Percentiles rank a stretch among this genome's conserved stretches.
Conservation (phyloP, 2,888 invertebrate species). For the Polydrusus cervinus region DNA sequence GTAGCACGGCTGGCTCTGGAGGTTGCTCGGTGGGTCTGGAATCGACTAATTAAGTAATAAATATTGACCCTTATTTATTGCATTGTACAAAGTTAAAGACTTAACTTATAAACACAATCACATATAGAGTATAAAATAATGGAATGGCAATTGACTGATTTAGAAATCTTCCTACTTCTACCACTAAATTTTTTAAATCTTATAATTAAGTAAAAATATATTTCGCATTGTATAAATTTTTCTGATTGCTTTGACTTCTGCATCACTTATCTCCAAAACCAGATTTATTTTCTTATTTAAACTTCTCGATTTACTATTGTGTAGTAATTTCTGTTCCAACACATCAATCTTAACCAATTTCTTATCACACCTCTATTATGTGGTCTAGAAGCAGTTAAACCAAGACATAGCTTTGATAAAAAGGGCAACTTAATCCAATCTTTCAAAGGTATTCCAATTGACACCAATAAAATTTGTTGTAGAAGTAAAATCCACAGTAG, state of each 20-base stretch:
- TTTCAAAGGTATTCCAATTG: slow-evolving; percentile 72
- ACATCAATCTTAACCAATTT: slow-evolving; percentile 65
- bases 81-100: too few relatives aligned
- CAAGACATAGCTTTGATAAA: slow-evolving; percentile 62
- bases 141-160: too few relatives aligned
- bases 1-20: too few relatives aligned
- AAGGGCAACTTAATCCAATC: slow-evolving; percentile 71
- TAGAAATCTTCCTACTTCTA: too few relatives aligned
- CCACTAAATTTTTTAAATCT: too few relatives aligned
- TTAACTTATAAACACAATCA: too few relatives aligned
- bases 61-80: too few relatives aligned
- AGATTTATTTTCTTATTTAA: slow-evolving; percentile 19
- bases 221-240: neutral
- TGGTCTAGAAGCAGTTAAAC: slow-evolving; percentile 61
- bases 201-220: neutral
- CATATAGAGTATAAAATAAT: too few relatives aligned
- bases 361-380: slow-evolving; percentile 63
- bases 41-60: too few relatives aligned
- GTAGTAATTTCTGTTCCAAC: slow-evolving; percentile 43
- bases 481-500: slow-evolving; percentile 61
- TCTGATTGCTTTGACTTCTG: neutral
- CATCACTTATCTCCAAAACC: neutral
- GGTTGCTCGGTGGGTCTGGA: too few relatives aligned
- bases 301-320: slow-evolving; percentile 41
- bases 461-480: slow-evolving; percentile 69